Base-by-base conservation (phyloP, 2,888 invertebrate genomes). In the Archaeoteleia sp. region DNA sequence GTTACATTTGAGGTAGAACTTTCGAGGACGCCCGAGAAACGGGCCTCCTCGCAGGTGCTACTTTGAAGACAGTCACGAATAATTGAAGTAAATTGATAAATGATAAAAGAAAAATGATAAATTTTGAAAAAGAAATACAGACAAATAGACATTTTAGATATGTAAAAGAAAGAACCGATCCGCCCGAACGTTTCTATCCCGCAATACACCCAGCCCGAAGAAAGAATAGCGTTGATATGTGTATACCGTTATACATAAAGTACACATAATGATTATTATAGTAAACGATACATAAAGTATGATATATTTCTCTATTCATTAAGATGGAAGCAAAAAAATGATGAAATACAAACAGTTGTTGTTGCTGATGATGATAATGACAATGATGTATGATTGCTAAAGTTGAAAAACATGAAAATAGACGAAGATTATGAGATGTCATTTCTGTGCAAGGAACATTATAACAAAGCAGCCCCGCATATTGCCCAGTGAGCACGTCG, bases 401-500 rank as follows among this genome's bases (percentile, higher is more conserved):
- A 32, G 34, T 49, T 20, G 37, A 29, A 43, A 9, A 62, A 43
- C 30, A 45, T 37, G 48, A 51, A 58, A 68, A 65, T 63, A 60
- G 55, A 49, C 63, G 63, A 63, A 57, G 57, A 65, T 57, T 65
- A 51, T 54, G 67, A 67, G 45, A 61, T 62, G 67, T 51, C 32
- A 57, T 62, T 63, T 66, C 68, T 66, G 68, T 63, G 74, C 75
- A 73, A 75, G 70, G 70, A 77, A 75, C 72, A 76, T 69, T 74
- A 70, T 76, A 77, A n/a, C 77, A 77, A 81, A 81, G 78, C 80
- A 83, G 83, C 83, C 84, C 83, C 83, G 84, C 84, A 83, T 84
- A 82, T 83, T 82, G 82, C 83, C 83, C 84, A 83, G 88, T 89
- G 89, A 89, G 88, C 88, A 88, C 88, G 89, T 89, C 89, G 85